phyloP scores from a whole-genome alignment of 2,797 vertebrate species.

The Poeciliopsis presidionis region DNA sequence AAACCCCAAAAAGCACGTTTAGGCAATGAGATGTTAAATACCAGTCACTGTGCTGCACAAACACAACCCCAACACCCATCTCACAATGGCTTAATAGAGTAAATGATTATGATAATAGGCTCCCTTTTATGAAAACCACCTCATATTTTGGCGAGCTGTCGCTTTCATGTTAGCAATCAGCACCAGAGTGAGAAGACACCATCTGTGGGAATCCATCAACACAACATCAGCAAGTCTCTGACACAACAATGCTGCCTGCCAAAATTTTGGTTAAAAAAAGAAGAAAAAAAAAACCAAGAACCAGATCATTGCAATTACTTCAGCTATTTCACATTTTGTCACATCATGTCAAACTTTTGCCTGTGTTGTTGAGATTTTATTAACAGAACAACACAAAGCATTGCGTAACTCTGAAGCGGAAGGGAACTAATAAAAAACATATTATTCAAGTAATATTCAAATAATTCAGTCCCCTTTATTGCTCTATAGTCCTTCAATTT shows the following conservation, averaged over 20 bases:
- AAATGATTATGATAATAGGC: constrained; percentile 57
- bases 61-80: neutral
- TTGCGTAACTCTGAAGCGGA: neutral
- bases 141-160: constrained; percentile 60
- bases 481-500: neutral
- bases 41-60: constrained; percentile 6
- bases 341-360: neutral
- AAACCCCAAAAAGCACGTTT: neutral
- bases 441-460: too few species aligned
- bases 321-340: neutral
- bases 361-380: neutral
- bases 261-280: constrained; percentile 11
- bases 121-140: constrained; percentile 52
- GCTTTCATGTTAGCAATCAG: constrained; percentile 69
- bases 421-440: neutral
- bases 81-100: constrained; percentile 27
- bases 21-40: constrained; percentile 15
- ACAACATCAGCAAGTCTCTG: constrained; percentile 65
- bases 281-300: neutral
- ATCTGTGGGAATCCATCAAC: constrained; percentile 72
- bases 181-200: constrained; percentile 63
- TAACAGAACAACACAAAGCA: neutral
- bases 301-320: neutral
- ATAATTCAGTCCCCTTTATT: neutral
- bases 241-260: constrained; percentile 18